Evolutionary conservation across 2,113 vertebrate genomes (phyloP).

Genomic region (Corynorhinus townsendii): DNA sequence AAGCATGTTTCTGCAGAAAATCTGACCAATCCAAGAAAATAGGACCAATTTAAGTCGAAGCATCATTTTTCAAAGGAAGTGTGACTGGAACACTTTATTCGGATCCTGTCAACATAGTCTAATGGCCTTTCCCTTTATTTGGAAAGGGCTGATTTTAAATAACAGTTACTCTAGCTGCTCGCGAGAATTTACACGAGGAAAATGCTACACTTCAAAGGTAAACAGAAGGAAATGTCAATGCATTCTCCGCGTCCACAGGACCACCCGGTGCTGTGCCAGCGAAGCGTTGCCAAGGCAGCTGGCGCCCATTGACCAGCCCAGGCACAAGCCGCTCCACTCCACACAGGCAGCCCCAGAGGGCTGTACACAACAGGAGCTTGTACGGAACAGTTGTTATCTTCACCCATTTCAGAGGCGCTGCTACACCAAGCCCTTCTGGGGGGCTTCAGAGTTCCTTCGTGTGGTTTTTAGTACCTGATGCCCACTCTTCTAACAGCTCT

Average conservation of each 20-base stretch:
- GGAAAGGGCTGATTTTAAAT: slow-evolving; percentile 46
- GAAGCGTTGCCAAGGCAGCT: not conserved
- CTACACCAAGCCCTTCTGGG: not conserved
- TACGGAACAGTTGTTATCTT: not conserved
- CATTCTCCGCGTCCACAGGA: not conserved
- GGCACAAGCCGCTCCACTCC: not conserved
- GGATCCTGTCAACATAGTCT: slow-evolving; percentile 22
- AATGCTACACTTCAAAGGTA: slow-evolving; percentile 27
- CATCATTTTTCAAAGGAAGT: not conserved
- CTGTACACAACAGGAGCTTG: not conserved
- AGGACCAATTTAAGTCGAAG: slow-evolving; percentile 34
- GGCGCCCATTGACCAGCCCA: not conserved
- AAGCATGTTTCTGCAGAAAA: not conserved
- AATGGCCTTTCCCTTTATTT: slow-evolving; percentile 47
- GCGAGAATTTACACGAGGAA: slow-evolving; percentile 31
- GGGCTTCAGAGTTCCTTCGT: not conserved
- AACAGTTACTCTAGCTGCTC: slow-evolving; percentile 19
- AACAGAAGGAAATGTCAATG: slow-evolving; percentile 42
- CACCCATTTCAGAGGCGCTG: not conserved
- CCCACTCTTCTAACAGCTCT: not conserved
- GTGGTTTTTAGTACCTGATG: not conserved
- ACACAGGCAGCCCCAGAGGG: not conserved
- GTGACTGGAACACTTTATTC: not conserved
- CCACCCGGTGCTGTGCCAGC: not conserved
- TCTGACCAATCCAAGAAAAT: slow-evolving; percentile 1